Evolutionary conservation across 1,140 invertebrate genomes (phyloP).

Genomic region (Formica selysi): DNA sequence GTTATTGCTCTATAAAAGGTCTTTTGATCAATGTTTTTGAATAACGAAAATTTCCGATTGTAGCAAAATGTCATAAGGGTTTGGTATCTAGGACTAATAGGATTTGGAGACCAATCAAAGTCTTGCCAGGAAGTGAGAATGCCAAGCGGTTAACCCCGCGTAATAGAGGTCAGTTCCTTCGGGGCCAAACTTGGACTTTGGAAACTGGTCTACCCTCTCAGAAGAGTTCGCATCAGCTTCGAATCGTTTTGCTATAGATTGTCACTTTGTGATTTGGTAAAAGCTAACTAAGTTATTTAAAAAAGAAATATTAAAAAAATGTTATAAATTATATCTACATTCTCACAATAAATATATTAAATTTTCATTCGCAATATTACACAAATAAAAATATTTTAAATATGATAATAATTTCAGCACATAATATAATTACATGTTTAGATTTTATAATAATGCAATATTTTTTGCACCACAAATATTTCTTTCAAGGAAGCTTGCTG

Average conservation of each 20-base stretch:
- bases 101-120: conserved; percentile 84
- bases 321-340: background rate
- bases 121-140: conserved; percentile 81
- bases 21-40: background rate
- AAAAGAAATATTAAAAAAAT: background rate
- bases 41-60: conserved; percentile 52
- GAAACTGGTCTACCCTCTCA: conserved; percentile 74
- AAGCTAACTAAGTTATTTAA: background rate
- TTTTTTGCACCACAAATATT: background rate
- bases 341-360: background rate
- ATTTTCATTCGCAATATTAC: background rate
- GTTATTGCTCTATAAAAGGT: background rate
- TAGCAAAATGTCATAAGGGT: conserved; percentile 58
- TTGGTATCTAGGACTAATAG: conserved; percentile 80
- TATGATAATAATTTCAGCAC: background rate
- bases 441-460: background rate
- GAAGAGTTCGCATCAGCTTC: conserved; percentile 61
- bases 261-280: conserved; percentile 68
- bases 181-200: conserved; percentile 79
- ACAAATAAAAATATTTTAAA: background rate
- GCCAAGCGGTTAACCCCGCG: conserved; percentile 84
- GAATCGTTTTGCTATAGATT: conserved; percentile 68
- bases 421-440: background rate
- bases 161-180: conserved; percentile 84
- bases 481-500: background rate